phyloP scores from a whole-genome alignment of 2,113 vertebrate genomes.

The Hemichromis elongatus region DNA sequence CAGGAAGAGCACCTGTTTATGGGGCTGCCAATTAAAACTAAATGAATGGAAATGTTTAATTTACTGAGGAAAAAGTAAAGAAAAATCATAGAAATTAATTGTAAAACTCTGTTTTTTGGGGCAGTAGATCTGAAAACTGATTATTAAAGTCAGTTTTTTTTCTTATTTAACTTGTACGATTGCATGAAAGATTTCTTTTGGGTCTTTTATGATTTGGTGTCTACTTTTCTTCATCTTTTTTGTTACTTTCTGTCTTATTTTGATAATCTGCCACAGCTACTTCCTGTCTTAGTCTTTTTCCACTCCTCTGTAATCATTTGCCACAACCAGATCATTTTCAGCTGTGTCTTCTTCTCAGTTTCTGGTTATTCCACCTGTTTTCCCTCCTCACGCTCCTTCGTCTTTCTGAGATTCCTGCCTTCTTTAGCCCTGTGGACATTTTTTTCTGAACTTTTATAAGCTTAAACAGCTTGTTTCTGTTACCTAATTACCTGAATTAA shows the following conservation, averaged over 20 bases:
- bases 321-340: neutral
- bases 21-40: neutral
- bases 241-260: neutral
- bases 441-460: neutral
- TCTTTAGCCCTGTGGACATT: rapidly evolving
- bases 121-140: neutral
- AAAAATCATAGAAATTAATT: neutral
- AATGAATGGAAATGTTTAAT: rapidly evolving
- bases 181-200: neutral
- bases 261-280: neutral
- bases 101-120: neutral
- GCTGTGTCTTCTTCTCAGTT: neutral
- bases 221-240: neutral
- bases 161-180: rapidly evolving
- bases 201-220: neutral
- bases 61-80: neutral
- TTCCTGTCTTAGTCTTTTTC: neutral
- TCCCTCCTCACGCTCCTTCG: neutral
- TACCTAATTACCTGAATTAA: neutral
- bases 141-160: neutral
- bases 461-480: neutral
- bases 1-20: neutral
- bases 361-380: neutral
- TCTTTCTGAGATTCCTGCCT: neutral
- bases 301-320: neutral